Percentiles rank a stretch among this genome's conserved stretches.
These are phyloP conservation scores for Apotomis betuletana DNA, from an alignment of 2,888 invertebrate species.

Conservation along the genomic window DNA sequence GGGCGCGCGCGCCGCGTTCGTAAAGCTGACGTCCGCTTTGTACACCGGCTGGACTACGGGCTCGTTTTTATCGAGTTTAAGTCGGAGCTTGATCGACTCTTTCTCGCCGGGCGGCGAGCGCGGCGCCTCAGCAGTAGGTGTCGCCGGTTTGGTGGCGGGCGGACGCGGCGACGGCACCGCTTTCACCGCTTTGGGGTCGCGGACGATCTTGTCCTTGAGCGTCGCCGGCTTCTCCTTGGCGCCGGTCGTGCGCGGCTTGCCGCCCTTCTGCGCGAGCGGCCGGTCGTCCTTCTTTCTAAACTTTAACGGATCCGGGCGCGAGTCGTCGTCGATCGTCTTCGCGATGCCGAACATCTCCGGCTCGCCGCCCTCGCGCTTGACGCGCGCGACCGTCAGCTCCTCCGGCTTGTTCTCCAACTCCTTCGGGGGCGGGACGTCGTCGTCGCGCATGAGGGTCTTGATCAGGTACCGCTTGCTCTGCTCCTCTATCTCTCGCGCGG, in stretches of 20 bases:
- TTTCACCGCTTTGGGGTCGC: constrained; percentile 73
- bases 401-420: constrained; percentile 83
- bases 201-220: constrained; percentile 72
- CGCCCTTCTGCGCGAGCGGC: constrained; percentile 66
- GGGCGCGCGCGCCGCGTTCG: constrained; percentile 81
- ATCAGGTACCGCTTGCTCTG: constrained; percentile 92
- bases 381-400: constrained; percentile 77
- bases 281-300: constrained; percentile 59
- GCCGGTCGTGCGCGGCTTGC: constrained; percentile 68
- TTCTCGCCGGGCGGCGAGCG: constrained; percentile 74
- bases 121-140: constrained; percentile 55
- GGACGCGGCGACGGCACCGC: constrained; percentile 67
- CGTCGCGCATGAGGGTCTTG: constrained; percentile 94
- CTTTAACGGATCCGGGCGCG: constrained; percentile 59
- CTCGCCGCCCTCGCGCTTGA: constrained; percentile 66
- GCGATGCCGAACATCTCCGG: constrained; percentile 84
- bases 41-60: constrained; percentile 90
- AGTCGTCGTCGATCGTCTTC: constrained; percentile 66
- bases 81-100: constrained; percentile 91
- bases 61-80: constrained; percentile 93
- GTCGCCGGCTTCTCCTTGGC: constrained; percentile 74
- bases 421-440: constrained; percentile 89
- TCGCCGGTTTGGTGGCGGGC: constrained; percentile 27
- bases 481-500: constrained; percentile 84
- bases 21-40: constrained; percentile 91